Base-by-base conservation (phyloP, 2,888 invertebrate species). In the Acrobeloides nanus region DNA sequence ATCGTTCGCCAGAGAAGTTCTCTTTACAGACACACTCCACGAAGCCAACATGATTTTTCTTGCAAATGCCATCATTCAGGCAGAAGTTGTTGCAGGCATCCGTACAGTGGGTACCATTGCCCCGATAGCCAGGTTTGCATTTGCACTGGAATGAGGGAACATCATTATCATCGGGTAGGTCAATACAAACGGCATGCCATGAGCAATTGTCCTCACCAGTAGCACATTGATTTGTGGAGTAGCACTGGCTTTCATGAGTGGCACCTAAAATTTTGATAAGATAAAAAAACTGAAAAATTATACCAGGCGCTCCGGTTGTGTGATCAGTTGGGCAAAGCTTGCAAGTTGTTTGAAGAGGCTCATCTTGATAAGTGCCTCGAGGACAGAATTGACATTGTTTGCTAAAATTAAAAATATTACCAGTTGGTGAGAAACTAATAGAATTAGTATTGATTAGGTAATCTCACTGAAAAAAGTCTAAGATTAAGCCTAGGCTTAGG, bases 51-150 rank as follows among this genome's bases (percentile, higher is more conserved):
- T 64, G 62, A 38, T 71, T 69, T 57, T 73, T 73, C 47, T 68
- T 66, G 49, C 73, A 73, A 12, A 63, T 54, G 12, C 74, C 74
- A 48, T 69, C 73, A 52, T 73, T 73, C 25, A 74, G 48, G 44
- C 73, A 73, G 59, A 55, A 69, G 52, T 70, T 68, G 21, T 53
- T 62, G 45, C 73, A 73, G 7, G 73, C 71, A 40, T 73, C 73
- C 61, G 55, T 57, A 40, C 73, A 73, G 43, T 64, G 56, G 1
- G 71, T 72, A 26, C 73, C 73, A 31, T 73, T 73, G 31, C 87
- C 87, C 72, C 87, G 87, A 78, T 85, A 90, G 1, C 90, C 90
- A 0, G 87, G 85, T 69, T 89, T 89, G 76, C 90, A 92, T 73
- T 88, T 85, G 73, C 90, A 92, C 67, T 84, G 83, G 79, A 58